phyloP scores from a whole-genome alignment of 1,140 invertebrate species.

The Zaprionus africanus region DNA sequence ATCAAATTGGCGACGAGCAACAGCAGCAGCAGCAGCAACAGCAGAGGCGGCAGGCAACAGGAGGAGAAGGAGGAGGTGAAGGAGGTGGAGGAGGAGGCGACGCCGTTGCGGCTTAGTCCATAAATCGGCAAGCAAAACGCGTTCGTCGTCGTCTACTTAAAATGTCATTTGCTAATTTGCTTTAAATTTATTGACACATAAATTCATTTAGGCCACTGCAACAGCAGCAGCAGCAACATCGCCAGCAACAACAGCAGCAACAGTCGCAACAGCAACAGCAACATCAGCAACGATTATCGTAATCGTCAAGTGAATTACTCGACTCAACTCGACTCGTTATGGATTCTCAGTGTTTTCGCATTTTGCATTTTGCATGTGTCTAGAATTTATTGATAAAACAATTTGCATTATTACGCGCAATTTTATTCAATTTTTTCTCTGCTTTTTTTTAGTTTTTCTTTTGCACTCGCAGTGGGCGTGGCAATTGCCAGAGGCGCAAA shows the following conservation, averaged over 20 bases:
- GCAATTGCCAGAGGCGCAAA: constrained; percentile 68
- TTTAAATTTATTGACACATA: constrained; percentile 80
- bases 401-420: constrained; percentile 80
- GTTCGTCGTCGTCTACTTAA: constrained; percentile 63
- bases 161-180: constrained; percentile 81
- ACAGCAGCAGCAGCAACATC: constrained; percentile 16
- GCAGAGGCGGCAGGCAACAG: background rate
- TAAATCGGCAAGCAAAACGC: constrained; percentile 64
- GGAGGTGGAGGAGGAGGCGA: background rate
- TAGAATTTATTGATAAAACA: constrained; percentile 82
- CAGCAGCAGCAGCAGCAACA: background rate
- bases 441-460: background rate
- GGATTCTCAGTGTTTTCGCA: constrained; percentile 20
- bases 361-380: constrained; percentile 61
- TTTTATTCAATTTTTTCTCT: constrained; percentile 56
- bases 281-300: constrained; percentile 31
- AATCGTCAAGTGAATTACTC: constrained; percentile 54
- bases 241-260: constrained; percentile 26
- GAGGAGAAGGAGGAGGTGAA: background rate
- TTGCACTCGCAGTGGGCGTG: constrained; percentile 20
- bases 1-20: constrained; percentile 45
- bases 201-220: constrained; percentile 66
- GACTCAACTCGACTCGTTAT: background rate
- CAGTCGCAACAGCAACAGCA: constrained; percentile 29
- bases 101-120: constrained; percentile 52